Evolutionary conservation across 2,888 invertebrate genomes (phyloP), one percentile per base, ranked within the genome.

Genomic region (Tetragonula carbonaria): DNA sequence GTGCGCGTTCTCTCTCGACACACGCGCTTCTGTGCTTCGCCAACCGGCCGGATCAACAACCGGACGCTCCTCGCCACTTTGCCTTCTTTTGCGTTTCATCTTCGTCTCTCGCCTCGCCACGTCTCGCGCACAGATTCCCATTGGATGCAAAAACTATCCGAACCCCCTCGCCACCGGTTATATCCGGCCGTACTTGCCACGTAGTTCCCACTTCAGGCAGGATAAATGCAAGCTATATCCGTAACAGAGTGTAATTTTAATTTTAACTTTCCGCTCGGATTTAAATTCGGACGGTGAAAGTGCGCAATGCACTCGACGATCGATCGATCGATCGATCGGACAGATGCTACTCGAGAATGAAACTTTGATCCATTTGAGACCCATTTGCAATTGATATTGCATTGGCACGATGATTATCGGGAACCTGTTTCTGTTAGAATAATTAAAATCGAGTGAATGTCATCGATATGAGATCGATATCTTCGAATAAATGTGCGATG

Each of bases 11-110:
- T 68, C 79, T 74, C 85, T 71, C 76, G 80, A 74, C 85, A 72
- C 74, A 68, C 45, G 84, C 85, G 75, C 70, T 71, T 84, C 84
- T 80, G 84, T 72, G 55, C 28, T 53, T 2, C 33, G 28, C 62
- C 55, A 75, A 68, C 59, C 66, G 65, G 67, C 14, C 85, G 65
- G 85, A 84, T 85, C 85, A 85, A 85, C 85, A 85, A 84, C 85
- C 85, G 85, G 85, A 84, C 85, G 84, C 57, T 81, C 81, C 71
- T 71, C 67, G 59, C 50, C 66, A 50, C 67, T 63, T 51, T 51
- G 71, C 66, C 77, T 77, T 79, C 84, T 74, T 85, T 77, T 21
- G 65, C 70, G 50, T 77, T 71, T 28, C 63, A 18, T 68, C 74
- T 28, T 57, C 55, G 71, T 21, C 23, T 18, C 50, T 18, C 50